These are phyloP conservation scores for Onychomys torridus DNA, from an alignment of 2,797 vertebrate species.

Conservation along the genomic window DNA sequence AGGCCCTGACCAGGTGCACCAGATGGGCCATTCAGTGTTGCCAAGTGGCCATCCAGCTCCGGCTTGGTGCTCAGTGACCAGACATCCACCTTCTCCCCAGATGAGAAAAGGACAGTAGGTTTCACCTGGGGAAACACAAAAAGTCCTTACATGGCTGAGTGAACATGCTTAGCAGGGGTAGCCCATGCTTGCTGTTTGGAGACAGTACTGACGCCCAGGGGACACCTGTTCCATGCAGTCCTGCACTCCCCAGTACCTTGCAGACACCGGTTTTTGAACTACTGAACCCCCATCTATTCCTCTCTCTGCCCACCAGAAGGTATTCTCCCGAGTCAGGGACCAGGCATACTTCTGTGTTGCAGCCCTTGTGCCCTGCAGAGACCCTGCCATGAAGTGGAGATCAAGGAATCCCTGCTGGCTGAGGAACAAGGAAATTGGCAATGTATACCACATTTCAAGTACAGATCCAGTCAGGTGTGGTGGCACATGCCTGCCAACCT, in stretches of 20 bases:
- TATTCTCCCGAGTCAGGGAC: background rate
- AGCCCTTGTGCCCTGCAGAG: background rate
- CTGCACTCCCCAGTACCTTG: background rate
- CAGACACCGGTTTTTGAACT: background rate
- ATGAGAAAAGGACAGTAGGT: background rate
- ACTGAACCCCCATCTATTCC: accelerated
- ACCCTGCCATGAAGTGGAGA: background rate
- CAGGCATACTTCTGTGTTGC: background rate
- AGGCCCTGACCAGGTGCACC: background rate
- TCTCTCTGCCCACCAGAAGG: too few relatives aligned
- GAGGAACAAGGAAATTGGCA: background rate
- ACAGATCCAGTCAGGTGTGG: background rate
- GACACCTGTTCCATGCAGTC: background rate
- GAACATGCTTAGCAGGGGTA: accelerated
- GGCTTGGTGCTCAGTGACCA: background rate
- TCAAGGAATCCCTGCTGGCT: background rate
- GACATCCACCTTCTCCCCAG: background rate
- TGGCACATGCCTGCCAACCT: background rate
- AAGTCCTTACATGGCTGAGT: background rate
- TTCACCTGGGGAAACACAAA: background rate
- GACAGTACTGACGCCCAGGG: background rate
- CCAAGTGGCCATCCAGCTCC: background rate
- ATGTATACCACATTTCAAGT: background rate
- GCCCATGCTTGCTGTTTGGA: too few relatives aligned
- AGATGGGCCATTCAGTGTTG: background rate